Conservation (phyloP, 2,113 vertebrate genomes). For the Dolichotis patagonum region DNA sequence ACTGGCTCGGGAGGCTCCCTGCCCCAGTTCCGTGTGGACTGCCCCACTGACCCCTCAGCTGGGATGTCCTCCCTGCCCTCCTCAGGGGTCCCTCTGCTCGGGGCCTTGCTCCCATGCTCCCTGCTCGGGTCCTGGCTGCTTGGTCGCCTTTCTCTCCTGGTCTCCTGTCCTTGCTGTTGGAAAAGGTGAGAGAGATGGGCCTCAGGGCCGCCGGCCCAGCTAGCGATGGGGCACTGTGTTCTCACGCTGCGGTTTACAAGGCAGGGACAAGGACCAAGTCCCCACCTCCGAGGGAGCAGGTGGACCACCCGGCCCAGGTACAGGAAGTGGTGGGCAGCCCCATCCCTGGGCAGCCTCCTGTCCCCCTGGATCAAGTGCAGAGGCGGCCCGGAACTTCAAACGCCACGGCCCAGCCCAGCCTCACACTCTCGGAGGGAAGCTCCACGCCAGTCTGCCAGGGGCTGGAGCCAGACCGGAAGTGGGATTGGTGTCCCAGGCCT, state of each 20-base stretch:
- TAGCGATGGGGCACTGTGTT: background rate
- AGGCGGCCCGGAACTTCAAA: constrained; percentile 47
- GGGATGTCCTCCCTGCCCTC: background rate
- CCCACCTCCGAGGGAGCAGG: background rate
- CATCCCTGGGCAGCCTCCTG: background rate
- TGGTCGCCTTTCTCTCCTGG: background rate
- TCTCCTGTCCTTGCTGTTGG: background rate
- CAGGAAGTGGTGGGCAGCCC: constrained; percentile 59
- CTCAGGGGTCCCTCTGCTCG: background rate
- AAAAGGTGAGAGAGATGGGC: background rate
- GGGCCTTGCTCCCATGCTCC: rapidly evolving
- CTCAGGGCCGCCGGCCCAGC: background rate
- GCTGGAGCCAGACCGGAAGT: constrained; percentile 64
- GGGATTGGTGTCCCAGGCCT: background rate
- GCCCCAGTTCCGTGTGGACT: background rate
- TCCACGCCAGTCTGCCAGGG: constrained; percentile 50
- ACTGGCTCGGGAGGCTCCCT: rapidly evolving
- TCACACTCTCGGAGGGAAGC: background rate
- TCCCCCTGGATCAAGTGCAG: background rate
- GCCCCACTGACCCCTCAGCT: background rate
- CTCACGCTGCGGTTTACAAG: background rate
- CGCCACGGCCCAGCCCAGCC: background rate
- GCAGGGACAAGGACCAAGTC: background rate
- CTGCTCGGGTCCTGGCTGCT: background rate
- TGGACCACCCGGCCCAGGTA: constrained; percentile 66